Percentiles rank a stretch among this genome's conserved stretches.
Conservation (phyloP, 92 coral and sea anemone species). For the Bergia sp. region DNA sequence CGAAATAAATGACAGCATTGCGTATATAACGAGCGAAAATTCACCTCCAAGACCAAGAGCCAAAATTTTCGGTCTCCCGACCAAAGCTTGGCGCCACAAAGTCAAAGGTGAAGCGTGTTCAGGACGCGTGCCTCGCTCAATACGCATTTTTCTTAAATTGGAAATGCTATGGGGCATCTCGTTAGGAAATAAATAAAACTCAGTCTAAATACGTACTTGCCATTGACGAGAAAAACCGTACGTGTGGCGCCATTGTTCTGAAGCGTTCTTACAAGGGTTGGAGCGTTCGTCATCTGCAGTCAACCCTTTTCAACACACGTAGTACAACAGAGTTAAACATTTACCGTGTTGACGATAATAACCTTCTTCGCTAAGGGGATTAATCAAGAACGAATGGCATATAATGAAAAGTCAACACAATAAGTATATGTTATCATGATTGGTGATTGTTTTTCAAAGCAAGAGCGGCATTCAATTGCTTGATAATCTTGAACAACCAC, state of each 20-base stretch:
- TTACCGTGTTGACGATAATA: background rate
- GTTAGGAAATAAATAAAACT: background rate
- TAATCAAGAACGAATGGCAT: constrained; percentile 25
- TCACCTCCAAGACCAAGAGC: background rate
- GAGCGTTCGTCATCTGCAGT: background rate
- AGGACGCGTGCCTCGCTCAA: constrained; percentile 20
- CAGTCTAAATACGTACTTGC: constrained; percentile 42
- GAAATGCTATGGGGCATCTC: constrained; percentile 18
- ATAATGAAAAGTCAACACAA: constrained; percentile 39
- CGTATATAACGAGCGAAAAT: background rate
- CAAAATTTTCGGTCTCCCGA: background rate
- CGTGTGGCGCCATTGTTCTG: constrained; percentile 38
- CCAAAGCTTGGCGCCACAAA: constrained; percentile 13
- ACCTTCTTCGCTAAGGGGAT: background rate
- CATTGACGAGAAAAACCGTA: background rate
- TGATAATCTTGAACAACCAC: background rate
- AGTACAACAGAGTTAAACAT: background rate
- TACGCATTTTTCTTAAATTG: constrained; percentile 13
- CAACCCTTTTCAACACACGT: background rate
- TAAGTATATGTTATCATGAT: constrained; percentile 17
- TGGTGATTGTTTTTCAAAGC: constrained; percentile 2
- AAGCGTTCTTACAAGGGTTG: background rate
- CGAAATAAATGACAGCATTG: background rate
- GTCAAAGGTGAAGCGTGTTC: constrained; percentile 23
- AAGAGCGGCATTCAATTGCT: constrained; percentile 5